Percentiles rank a stretch among this genome's conserved stretches.
Conservation (phyloP, 2,113 vertebrate genomes). For the Eira barbara region DNA sequence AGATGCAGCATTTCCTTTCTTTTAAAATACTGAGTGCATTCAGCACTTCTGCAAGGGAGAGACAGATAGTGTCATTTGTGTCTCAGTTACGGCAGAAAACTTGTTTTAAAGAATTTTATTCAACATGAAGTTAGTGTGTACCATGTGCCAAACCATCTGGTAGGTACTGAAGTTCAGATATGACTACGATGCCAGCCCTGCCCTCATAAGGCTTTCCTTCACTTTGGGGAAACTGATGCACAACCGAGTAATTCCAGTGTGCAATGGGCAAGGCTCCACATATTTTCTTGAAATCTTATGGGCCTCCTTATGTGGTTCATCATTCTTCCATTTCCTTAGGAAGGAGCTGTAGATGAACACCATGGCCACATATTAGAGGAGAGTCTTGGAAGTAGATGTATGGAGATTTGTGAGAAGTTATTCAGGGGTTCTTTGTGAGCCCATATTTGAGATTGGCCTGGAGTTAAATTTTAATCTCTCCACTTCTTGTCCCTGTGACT, state of each 20-base stretch:
- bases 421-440: background rate
- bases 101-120: background rate
- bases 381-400: no score
- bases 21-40: background rate
- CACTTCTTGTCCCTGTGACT: fast-evolving
- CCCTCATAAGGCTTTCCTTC: background rate
- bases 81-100: background rate
- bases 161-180: background rate
- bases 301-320: background rate
- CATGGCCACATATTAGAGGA: background rate
- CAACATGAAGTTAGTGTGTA: background rate
- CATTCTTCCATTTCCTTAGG: background rate
- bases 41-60: background rate
- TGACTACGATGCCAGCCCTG: background rate
- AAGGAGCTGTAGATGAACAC: background rate
- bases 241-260: fast-evolving
- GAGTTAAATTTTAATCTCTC: background rate
- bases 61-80: fast-evolving
- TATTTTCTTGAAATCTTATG: background rate
- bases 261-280: fast-evolving
- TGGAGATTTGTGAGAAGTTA: background rate
- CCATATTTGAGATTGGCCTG: background rate
- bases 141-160: background rate
- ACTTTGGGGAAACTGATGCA: fast-evolving
- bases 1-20: background rate